Evolutionary conservation across 1,140 invertebrate species (phyloP).

Genomic region (Leptestheria dahalacensis): DNA sequence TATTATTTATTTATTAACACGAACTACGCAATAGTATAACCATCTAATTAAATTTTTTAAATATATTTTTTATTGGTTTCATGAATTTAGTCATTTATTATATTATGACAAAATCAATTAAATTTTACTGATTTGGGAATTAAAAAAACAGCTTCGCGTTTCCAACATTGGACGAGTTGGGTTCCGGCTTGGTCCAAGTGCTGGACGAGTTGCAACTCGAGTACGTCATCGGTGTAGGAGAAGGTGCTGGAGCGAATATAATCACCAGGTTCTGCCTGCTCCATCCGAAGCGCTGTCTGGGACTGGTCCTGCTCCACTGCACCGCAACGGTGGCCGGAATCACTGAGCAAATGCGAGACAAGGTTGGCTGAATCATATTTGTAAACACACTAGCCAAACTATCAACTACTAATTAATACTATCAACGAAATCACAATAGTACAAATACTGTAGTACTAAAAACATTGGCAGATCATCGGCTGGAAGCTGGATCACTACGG

Average conservation of each 20-base stretch:
- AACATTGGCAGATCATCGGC: constrained; percentile 44
- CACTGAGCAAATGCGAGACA: constrained; percentile 69
- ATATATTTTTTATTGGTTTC: too few relatives aligned
- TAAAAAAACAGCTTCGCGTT: constrained; percentile 66
- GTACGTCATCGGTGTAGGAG: constrained; percentile 67
- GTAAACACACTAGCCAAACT: too few relatives aligned
- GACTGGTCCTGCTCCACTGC: constrained; percentile 70
- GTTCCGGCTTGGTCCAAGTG: constrained; percentile 65
- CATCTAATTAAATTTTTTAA: too few relatives aligned
- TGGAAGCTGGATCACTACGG: constrained; percentile 42
- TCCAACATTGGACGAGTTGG: constrained; percentile 63
- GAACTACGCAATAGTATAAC: too few relatives aligned
- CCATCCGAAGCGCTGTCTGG: constrained; percentile 55
- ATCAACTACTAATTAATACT: too few relatives aligned
- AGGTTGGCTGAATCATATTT: constrained; percentile 34
- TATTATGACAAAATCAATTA: too few relatives aligned
- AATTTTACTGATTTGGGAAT: too few relatives aligned
- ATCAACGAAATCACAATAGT: too few relatives aligned
- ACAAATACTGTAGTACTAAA: neutral
- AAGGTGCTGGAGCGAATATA: constrained; percentile 79
- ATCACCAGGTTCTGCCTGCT: constrained; percentile 66
- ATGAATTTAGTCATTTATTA: too few relatives aligned
- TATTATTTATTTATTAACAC: too few relatives aligned
- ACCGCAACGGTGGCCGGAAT: constrained; percentile 73
- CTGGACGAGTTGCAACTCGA: constrained; percentile 62